Evolutionary conservation across 2,113 vertebrate species (phyloP).

Genomic region (Oryzias curvinotus): DNA sequence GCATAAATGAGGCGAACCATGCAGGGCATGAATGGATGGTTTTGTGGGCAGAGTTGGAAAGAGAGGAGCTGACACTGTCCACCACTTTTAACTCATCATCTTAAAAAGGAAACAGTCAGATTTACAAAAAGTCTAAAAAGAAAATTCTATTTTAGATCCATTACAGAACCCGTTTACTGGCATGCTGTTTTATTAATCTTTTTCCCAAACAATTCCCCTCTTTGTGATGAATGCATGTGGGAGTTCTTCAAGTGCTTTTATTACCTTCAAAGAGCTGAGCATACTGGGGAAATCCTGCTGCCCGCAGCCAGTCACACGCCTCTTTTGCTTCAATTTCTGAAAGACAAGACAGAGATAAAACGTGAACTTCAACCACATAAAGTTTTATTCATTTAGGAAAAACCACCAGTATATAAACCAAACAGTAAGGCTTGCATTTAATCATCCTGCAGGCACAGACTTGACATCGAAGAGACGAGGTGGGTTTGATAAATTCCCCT

Average conservation of each 20-base stretch:
- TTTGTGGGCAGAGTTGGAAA: conserved; percentile 29
- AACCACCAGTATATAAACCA: neutral
- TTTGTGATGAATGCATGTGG: conserved; percentile 44
- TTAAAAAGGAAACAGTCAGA: conserved; percentile 7
- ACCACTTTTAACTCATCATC: conserved; percentile 20
- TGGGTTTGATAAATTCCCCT: neutral
- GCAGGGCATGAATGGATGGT: conserved; percentile 43
- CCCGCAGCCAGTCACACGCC: conserved; percentile 96
- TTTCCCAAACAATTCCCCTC: conserved; percentile 18
- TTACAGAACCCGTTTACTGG: conserved; percentile 14
- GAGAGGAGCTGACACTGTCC: conserved; percentile 32
- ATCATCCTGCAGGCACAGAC: neutral
- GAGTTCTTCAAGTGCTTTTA: conserved; percentile 38
- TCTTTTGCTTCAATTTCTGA: conserved; percentile 97
- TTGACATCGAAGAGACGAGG: neutral
- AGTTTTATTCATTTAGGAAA: conserved; percentile 15
- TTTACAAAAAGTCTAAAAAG: conserved; percentile 18
- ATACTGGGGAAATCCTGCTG: conserved; percentile 97
- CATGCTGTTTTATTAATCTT: conserved; percentile 33
- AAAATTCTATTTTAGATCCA: conserved; percentile 20
- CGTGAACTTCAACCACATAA: conserved; percentile 8
- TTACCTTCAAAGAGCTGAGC: conserved; percentile 96
- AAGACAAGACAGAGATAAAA: conserved; percentile 58
- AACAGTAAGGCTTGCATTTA: neutral
- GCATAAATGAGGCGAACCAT: conserved; percentile 43